phyloP scores from a whole-genome alignment of 1,140 invertebrate genomes.

The Lethocerus indicus region DNA sequence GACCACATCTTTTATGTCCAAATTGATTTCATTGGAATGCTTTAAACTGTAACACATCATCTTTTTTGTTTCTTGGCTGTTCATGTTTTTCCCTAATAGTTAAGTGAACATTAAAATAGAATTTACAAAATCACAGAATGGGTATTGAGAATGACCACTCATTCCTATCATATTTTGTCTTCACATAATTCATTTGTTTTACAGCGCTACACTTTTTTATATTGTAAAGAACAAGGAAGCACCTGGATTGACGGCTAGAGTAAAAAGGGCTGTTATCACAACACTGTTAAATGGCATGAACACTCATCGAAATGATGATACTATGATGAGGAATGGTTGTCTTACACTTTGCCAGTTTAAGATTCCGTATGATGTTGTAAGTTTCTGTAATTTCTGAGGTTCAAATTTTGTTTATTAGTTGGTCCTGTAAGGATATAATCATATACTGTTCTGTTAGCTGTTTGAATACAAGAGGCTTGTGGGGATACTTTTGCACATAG shows the following conservation, averaged over 20 bases:
- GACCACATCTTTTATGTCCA: no score
- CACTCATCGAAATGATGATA: conserved; percentile 61
- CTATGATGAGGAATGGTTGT: conserved; percentile 91
- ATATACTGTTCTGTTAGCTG: conserved; percentile 42
- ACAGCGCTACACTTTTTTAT: conserved; percentile 84
- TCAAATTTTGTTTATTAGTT: no score
- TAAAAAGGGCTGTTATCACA: conserved; percentile 62
- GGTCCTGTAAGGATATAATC: no score
- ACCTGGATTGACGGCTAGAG: conserved; percentile 33
- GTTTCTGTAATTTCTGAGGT: no score
- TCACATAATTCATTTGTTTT: conserved; percentile 21
- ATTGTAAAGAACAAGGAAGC: conserved; percentile 73
- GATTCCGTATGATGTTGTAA: conserved; percentile 86
- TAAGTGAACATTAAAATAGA: no score
- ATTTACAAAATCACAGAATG: not conserved
- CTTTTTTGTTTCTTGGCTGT: no score
- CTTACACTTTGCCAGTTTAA: conserved; percentile 87
- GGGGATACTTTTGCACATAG: conserved; percentile 64
- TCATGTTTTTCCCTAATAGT: no score
- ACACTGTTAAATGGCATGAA: conserved; percentile 79
- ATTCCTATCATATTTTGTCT: not conserved
- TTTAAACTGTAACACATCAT: no score
- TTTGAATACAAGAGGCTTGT: conserved; percentile 84
- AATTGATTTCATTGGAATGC: no score
- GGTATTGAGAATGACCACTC: no score